These are phyloP conservation scores for Charanyca ferruginea DNA, from an alignment of 2,888 invertebrate genomes.

Conservation along the genomic window DNA sequence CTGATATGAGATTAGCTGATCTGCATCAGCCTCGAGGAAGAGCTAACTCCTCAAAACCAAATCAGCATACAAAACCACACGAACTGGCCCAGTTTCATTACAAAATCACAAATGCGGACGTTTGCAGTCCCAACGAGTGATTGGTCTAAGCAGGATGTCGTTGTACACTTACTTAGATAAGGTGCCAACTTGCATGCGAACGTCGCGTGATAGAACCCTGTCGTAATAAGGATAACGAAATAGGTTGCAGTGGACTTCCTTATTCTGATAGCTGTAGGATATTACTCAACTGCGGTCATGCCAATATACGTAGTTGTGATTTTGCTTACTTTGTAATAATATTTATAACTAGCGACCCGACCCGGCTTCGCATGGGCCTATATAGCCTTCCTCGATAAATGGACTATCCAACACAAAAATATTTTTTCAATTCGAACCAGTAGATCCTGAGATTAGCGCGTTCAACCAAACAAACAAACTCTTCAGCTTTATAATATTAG, in stretches of 20 bases:
- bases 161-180: constrained; percentile 61
- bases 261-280: constrained; percentile 61
- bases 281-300: constrained; percentile 53
- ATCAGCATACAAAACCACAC: constrained; percentile 50
- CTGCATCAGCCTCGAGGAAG: constrained; percentile 5
- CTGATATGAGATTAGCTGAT: too few relatives aligned
- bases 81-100: constrained; percentile 41
- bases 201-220: constrained; percentile 61
- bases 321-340: constrained; percentile 38
- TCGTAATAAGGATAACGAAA: constrained; percentile 54
- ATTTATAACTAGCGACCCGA: too few relatives aligned
- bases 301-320: constrained; percentile 28
- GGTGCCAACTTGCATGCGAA: constrained; percentile 56
- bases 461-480: too few relatives aligned
- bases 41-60: constrained; percentile 21
- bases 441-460: too few relatives aligned
- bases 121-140: constrained; percentile 49
- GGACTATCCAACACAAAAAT: too few relatives aligned
- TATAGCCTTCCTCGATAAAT: too few relatives aligned
- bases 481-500: too few relatives aligned
- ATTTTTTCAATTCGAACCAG: too few relatives aligned
- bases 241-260: constrained; percentile 64
- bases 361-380: too few relatives aligned
- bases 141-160: constrained; percentile 77
- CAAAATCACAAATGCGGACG: constrained; percentile 55